Evolutionary conservation across 1,140 invertebrate genomes (phyloP), one percentile per base, ranked within the genome.

Genomic region (Cotesia vestalis): DNA sequence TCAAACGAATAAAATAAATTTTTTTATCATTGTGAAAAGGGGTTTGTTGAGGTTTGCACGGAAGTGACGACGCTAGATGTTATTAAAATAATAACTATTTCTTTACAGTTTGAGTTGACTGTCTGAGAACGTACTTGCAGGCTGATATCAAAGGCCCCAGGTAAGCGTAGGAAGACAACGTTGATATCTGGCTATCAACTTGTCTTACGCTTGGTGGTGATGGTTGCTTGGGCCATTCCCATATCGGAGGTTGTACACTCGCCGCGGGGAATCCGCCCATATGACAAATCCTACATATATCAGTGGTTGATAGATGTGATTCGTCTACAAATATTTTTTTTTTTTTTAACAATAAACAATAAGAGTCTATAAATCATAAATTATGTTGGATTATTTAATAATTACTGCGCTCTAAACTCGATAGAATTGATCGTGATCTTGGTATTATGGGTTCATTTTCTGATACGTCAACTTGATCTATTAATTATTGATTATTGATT

Each of bases 221-320:
- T 57, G 4, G 35, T 20, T 71, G 77, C 52, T 62, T 71, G 12
- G 76, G 51, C 74, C 68, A 77, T 27, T 75, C 71, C 71, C 68
- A 77, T 4, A 78, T 63, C 1, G 75, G 74, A 53, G 67, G 73
- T 62, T 76, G 77, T 35, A 73, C 75, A 2, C 76, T 53, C 4
- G 75, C 12, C 0, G 71, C 12, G 55, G 78, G 74, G 64, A 79
- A 77, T 38, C 75, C 77, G 11, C 83, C 84, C 85, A 86, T 85
- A 66, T 86, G 85, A 73, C 85, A 86, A 46, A 86, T 86, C 72
- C 85, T 78, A 63, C 85, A 86, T 51, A 86, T 86, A 68, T 86
- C 85, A 11, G 77, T 73, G 27, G 62, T 69, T 8, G 72, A 78
- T 72, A 62, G 17, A 12, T 67, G 35, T 11, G 71, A 62, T 12